phyloP scores from a whole-genome alignment of 2,888 invertebrate genomes.

The Syrista parreyssii region DNA sequence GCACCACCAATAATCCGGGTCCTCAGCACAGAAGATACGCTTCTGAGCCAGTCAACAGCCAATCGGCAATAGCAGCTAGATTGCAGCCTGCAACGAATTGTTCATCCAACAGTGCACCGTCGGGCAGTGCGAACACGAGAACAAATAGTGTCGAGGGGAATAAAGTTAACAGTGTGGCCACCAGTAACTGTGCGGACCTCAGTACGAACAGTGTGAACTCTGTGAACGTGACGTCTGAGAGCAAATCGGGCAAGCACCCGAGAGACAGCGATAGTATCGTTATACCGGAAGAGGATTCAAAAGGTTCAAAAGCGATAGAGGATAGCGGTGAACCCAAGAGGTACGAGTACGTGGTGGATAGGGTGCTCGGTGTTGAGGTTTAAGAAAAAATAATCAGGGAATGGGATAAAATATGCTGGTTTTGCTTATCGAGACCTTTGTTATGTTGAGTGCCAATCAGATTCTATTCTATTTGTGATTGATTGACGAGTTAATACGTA shows the following conservation, averaged over 20 bases:
- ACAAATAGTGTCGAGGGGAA: background rate
- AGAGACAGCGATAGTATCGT: slow-evolving; percentile 19
- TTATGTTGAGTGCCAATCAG: background rate
- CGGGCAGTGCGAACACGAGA: background rate
- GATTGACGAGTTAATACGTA: background rate
- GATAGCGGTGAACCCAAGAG: slow-evolving; percentile 68
- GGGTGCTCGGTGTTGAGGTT: slow-evolving; percentile 87
- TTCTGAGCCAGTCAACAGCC: slow-evolving; percentile 50
- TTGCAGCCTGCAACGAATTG: background rate
- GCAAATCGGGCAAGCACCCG: slow-evolving; percentile 16
- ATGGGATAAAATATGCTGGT: background rate
- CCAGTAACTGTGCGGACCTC: background rate
- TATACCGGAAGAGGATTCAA: slow-evolving; percentile 25
- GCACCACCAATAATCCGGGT: slow-evolving; percentile 26
- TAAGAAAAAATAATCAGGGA: slow-evolving; percentile 61
- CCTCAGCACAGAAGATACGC: slow-evolving; percentile 52
- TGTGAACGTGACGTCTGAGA: slow-evolving; percentile 34
- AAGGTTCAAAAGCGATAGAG: slow-evolving; percentile 26
- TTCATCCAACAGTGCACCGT: background rate
- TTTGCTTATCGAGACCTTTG: background rate
- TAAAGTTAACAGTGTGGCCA: slow-evolving; percentile 22
- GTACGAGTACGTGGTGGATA: slow-evolving; percentile 86
- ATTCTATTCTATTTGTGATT: background rate
- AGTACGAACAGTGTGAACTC: slow-evolving; percentile 22
- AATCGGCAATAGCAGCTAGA: slow-evolving; percentile 22